Evolutionary conservation across 2,113 vertebrate species (phyloP).

Genomic region (Zingel zingel): DNA sequence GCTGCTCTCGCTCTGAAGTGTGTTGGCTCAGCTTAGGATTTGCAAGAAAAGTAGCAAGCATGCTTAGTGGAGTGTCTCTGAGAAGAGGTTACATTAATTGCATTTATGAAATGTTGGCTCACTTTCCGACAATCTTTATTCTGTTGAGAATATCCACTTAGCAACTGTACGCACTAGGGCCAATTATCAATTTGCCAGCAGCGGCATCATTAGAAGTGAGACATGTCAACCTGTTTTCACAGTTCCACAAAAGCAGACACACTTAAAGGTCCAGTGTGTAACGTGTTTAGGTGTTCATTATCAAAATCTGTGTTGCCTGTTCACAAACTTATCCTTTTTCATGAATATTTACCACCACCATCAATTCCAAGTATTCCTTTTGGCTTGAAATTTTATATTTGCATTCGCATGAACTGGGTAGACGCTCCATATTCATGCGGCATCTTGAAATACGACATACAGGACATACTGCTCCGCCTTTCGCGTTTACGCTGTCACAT

Average conservation of each 20-base stretch:
- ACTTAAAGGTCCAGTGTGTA: too few species aligned
- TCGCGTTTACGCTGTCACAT: too few species aligned
- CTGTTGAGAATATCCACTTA: conserved; percentile 3
- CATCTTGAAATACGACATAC: too few species aligned
- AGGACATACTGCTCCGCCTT: too few species aligned
- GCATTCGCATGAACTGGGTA: too few species aligned
- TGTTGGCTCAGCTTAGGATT: conserved; percentile 43
- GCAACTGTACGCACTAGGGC: not conserved
- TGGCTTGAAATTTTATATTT: too few species aligned
- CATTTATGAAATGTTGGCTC: conserved; percentile 31
- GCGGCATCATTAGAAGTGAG: conserved; percentile 4
- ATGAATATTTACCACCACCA: too few species aligned
- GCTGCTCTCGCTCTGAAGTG: conserved; percentile 22
- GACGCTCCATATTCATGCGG: too few species aligned
- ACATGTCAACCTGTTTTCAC: conserved; percentile 5
- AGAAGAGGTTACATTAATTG: conserved; percentile 33
- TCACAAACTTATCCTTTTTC: too few species aligned
- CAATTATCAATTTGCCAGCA: conserved; percentile 6
- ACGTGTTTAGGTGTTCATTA: too few species aligned
- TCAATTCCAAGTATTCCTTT: too few species aligned
- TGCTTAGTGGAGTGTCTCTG: conserved; percentile 24
- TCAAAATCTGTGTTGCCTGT: too few species aligned
- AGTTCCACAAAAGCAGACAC: not conserved
- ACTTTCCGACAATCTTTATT: conserved; percentile 8
- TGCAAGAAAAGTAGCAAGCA: conserved; percentile 22